A percentile compares a stretch with the other conserved stretches of the same genome.
phyloP scores from a whole-genome alignment of 2,113 vertebrate genomes.

The Geococcyx californianus region DNA sequence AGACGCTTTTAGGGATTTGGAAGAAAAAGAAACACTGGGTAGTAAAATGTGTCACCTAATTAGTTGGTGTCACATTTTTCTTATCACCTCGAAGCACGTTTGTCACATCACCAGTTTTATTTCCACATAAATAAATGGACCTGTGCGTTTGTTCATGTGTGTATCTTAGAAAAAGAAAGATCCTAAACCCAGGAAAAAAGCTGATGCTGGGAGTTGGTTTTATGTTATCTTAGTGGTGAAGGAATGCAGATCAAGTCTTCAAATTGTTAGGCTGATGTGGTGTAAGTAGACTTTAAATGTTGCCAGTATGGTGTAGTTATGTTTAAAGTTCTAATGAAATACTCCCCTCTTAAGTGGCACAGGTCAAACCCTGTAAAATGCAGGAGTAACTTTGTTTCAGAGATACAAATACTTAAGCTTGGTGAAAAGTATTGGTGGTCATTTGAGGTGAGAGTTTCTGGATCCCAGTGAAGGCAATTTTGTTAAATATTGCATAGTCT shows the following conservation, averaged over 20 bases:
- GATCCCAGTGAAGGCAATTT: neutral
- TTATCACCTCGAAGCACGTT: neutral
- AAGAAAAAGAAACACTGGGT: neutral
- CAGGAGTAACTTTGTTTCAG: neutral
- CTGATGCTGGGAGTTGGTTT: neutral
- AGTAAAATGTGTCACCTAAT: conserved; percentile 4
- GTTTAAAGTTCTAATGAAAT: neutral
- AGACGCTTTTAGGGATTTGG: neutral
- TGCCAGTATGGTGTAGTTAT: neutral
- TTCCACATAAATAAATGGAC: neutral
- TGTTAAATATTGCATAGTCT: neutral
- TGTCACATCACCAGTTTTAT: neutral
- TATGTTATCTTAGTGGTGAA: neutral
- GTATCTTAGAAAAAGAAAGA: conserved; percentile 74
- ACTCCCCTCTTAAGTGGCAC: neutral
- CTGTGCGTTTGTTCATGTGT: conserved; percentile 40
- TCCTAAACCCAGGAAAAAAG: conserved; percentile 8
- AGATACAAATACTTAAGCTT: neutral
- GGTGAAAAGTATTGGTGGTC: neutral
- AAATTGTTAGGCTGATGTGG: neutral
- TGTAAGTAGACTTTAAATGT: neutral
- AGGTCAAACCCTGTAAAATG: neutral
- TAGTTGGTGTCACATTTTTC: neutral
- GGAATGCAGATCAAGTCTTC: neutral
- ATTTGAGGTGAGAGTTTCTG: neutral